Evolutionary conservation across 30 jellyfish, hydroid and myxozoan genomes (phyloP).

Genomic region (Hydra vulgaris): DNA sequence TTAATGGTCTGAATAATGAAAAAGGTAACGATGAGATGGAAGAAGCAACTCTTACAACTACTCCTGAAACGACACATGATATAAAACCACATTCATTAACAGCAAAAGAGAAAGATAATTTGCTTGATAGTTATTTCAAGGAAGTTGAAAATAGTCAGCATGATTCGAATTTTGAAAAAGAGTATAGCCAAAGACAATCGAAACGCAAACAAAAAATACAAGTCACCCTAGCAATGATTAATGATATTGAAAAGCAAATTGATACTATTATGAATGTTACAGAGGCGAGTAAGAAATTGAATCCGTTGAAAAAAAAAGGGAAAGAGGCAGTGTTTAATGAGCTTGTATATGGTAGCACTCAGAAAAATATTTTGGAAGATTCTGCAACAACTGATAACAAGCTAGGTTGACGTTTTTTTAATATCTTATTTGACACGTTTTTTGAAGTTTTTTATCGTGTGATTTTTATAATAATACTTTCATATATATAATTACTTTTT

Average conservation of each 20-base stretch:
- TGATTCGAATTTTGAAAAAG: slow-evolving; percentile 1
- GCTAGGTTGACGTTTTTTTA: neutral
- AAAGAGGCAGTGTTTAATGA: slow-evolving; percentile 23
- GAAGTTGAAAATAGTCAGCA: slow-evolving; percentile 16
- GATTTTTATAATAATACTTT: neutral
- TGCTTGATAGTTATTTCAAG: slow-evolving; percentile 7
- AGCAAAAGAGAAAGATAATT: neutral
- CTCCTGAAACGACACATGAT: neutral
- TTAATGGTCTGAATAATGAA: neutral
- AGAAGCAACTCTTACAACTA: neutral
- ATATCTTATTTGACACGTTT: no score
- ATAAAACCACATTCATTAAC: neutral
- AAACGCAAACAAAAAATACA: slow-evolving; percentile 21
- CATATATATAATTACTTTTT: no score
- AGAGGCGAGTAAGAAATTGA: neutral
- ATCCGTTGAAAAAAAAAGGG: slow-evolving; percentile 12
- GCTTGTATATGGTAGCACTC: neutral
- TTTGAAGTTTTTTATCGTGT: neutral
- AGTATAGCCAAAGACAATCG: neutral
- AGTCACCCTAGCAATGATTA: slow-evolving; percentile 27
- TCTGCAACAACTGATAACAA: neutral
- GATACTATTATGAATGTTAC: slow-evolving; percentile 16
- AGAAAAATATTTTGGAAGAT: neutral
- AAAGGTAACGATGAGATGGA: slow-evolving; percentile 14
- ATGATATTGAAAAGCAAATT: slow-evolving; percentile 26